Evolutionary conservation across 2,888 invertebrate species (phyloP).

Genomic region (Meliscaeva auricollis): DNA sequence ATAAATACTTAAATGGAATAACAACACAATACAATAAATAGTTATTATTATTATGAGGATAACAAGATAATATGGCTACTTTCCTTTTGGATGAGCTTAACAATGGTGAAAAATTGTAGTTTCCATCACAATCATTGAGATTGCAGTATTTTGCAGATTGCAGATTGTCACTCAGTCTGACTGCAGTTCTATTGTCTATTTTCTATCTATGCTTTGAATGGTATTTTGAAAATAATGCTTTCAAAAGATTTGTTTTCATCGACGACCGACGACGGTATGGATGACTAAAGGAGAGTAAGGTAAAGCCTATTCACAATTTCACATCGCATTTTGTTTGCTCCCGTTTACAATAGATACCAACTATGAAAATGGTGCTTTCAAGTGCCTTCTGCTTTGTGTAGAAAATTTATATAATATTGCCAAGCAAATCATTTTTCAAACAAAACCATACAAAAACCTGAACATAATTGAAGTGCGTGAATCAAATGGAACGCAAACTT

Average conservation of each 20-base stretch:
- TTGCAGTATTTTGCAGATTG: slow-evolving; percentile 16
- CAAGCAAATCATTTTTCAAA: too few relatives aligned
- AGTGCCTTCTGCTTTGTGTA: neutral
- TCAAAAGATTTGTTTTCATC: slow-evolving; percentile 64
- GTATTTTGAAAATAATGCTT: slow-evolving; percentile 24
- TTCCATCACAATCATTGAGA: slow-evolving; percentile 30
- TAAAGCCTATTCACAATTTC: too few relatives aligned
- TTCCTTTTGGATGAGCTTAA: slow-evolving; percentile 49
- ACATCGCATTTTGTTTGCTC: too few relatives aligned
- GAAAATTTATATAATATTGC: too few relatives aligned
- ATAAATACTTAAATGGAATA: slow-evolving; percentile 41
- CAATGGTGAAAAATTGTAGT: slow-evolving; percentile 52
- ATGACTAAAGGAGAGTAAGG: neutral
- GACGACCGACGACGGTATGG: slow-evolving; percentile 9
- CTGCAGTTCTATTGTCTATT: slow-evolving; percentile 44
- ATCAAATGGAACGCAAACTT: too few relatives aligned
- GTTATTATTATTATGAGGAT: slow-evolving; percentile 54
- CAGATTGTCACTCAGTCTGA: slow-evolving; percentile 59
- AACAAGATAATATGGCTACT: slow-evolving; percentile 70
- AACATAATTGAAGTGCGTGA: too few relatives aligned
- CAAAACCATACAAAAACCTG: too few relatives aligned
- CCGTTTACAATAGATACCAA: slow-evolving; percentile 5
- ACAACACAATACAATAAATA: slow-evolving; percentile 54
- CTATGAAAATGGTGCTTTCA: slow-evolving; percentile 1
- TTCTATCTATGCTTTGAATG: neutral